phyloP scores from a whole-genome alignment of 53 echinoderm and acorn worm species.

The Mesocentrotus franciscanus region DNA sequence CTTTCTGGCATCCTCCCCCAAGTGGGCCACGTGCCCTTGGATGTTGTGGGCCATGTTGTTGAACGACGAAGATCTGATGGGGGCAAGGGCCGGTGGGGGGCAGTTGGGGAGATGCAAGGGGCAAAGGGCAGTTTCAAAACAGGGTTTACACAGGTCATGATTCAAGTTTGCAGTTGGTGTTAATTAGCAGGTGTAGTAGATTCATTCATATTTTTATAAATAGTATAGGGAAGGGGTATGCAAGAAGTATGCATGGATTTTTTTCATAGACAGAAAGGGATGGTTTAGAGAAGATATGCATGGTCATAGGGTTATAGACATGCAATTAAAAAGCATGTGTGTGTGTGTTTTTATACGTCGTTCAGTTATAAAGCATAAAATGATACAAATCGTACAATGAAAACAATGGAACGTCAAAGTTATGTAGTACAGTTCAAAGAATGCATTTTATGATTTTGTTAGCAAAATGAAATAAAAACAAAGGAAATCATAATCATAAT shows the following conservation, averaged over 20 bases:
- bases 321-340: not conserved
- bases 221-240: not conserved
- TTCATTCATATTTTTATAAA: not conserved
- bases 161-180: not conserved
- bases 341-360: not conserved
- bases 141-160: not conserved
- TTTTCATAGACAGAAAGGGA: not conserved
- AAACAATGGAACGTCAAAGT: too few species aligned
- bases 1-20: conserved; percentile 79
- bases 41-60: conserved; percentile 64
- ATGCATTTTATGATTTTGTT: too few species aligned
- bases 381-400: not conserved
- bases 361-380: not conserved
- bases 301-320: not conserved
- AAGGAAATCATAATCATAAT: too few species aligned
- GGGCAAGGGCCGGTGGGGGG: not conserved
- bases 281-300: not conserved
- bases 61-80: conserved; percentile 67
- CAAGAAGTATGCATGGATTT: not conserved
- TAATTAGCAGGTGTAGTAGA: not conserved
- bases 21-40: conserved; percentile 68
- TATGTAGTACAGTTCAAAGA: too few species aligned
- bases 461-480: too few species aligned
- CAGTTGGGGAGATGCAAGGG: not conserved
- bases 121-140: not conserved